Percentiles rank a stretch among this genome's conserved stretches.
Evolutionary conservation across 2,113 vertebrate genomes (phyloP).

Genomic region (Shinisaurus crocodilurus): DNA sequence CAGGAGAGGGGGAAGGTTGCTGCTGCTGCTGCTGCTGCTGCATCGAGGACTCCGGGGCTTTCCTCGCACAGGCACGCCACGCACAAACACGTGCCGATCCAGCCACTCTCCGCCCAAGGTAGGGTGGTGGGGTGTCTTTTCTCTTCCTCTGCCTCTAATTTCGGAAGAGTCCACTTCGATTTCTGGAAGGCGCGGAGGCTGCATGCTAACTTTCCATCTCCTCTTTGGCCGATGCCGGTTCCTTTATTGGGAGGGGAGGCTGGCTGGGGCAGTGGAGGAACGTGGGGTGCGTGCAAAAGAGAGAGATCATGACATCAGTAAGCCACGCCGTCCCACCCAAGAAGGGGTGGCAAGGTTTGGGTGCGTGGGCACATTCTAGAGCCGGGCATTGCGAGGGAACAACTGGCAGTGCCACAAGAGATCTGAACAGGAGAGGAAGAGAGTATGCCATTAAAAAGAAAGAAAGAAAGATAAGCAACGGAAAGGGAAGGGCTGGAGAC

Average conservation of each 20-base stretch:
- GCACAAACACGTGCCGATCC: conserved; percentile 14
- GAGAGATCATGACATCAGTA: fast-evolving
- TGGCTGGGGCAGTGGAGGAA: not conserved
- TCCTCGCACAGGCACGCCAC: not conserved
- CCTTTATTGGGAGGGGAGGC: fast-evolving
- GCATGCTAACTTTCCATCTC: not conserved
- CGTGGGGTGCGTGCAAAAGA: not conserved
- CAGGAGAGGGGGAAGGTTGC: conserved; percentile 6
- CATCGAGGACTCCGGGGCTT: not conserved
- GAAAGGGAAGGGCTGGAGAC: fast-evolving
- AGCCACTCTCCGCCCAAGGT: conserved; percentile 58
- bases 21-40: not conserved
- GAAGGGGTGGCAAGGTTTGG: not conserved
- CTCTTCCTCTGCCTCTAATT: not conserved
- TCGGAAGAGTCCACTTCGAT: not conserved
- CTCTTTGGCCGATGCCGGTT: not conserved
- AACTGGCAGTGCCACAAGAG: not conserved
- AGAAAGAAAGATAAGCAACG: too few relatives aligned
- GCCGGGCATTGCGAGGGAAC: not conserved
- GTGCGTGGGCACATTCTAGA: not conserved
- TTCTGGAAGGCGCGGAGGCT: not conserved
- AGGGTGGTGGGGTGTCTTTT: conserved; percentile 20
- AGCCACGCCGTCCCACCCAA: not conserved
- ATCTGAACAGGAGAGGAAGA: conserved; percentile 6
- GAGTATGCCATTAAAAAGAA: fast-evolving